phyloP scores from a whole-genome alignment of 2,113 vertebrate species.

The Brienomyrus longianalis region DNA sequence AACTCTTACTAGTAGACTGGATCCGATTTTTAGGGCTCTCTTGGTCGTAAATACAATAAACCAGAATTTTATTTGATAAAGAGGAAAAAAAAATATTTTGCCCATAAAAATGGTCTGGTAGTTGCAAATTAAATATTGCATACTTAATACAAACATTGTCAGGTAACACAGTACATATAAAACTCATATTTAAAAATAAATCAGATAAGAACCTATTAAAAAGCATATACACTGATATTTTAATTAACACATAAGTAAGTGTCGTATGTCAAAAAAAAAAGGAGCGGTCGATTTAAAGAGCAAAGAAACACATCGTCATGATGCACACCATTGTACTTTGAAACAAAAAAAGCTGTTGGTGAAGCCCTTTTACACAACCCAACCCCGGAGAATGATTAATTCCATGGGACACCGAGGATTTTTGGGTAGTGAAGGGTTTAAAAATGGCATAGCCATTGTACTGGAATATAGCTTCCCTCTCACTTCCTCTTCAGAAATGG shows the following conservation, averaged over 20 bases:
- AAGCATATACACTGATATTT: not conserved
- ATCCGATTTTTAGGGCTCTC: not conserved
- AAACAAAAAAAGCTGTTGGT: not conserved
- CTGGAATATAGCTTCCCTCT: slow-evolving; percentile 40
- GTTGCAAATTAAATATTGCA: slow-evolving; percentile 28
- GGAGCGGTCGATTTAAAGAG: not conserved
- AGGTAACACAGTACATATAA: not conserved
- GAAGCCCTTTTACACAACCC: not conserved
- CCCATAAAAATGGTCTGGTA: slow-evolving; percentile 29
- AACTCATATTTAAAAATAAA: not conserved
- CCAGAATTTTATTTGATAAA: not conserved
- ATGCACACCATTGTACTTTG: not conserved
- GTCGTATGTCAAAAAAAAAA: not conserved
- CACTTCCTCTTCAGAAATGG: slow-evolving; percentile 62
- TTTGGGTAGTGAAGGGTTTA: slow-evolving; percentile 46
- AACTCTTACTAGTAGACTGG: not conserved
- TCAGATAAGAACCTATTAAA: not conserved
- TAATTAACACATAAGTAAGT: not conserved
- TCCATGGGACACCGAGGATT: slow-evolving; percentile 45
- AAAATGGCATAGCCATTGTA: slow-evolving; percentile 73
- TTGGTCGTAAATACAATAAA: not conserved
- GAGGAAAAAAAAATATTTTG: slow-evolving; percentile 19
- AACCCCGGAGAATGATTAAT: not conserved
- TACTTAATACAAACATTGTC: slow-evolving; percentile 12
- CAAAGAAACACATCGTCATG: not conserved